These are phyloP conservation scores for Platyscelio sp. DNA, from an alignment of 2,888 invertebrate genomes.

Conservation along the genomic window DNA sequence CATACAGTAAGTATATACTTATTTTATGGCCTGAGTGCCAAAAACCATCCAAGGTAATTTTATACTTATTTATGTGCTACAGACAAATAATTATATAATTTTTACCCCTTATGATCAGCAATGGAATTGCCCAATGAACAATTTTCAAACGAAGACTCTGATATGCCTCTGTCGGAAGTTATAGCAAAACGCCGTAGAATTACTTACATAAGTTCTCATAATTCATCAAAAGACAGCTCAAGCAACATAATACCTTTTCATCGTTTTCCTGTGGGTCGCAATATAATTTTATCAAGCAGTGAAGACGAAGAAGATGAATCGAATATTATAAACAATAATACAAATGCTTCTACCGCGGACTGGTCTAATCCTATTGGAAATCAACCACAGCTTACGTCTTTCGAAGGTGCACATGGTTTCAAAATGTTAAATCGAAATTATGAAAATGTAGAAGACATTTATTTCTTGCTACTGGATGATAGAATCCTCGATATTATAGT, in stretches of 20 bases:
- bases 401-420: constrained; percentile 62
- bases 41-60: too few relatives aligned
- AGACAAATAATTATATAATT: constrained; percentile 44
- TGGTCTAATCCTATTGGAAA: constrained; percentile 55
- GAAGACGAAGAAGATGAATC: constrained; percentile 46
- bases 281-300: constrained; percentile 40
- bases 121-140: constrained; percentile 33
- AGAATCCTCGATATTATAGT: too few relatives aligned
- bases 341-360: constrained; percentile 45
- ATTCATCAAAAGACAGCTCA: constrained; percentile 36
- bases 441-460: constrained; percentile 62
- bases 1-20: constrained; percentile 10
- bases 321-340: constrained; percentile 37
- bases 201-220: constrained; percentile 9
- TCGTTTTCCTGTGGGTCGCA: constrained; percentile 16
- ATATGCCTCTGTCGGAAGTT: constrained; percentile 23
- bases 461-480: constrained; percentile 61
- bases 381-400: constrained; percentile 58
- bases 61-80: constrained; percentile 29
- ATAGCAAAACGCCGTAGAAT: constrained; percentile 30
- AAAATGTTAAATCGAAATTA: constrained; percentile 60
- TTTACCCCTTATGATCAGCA: constrained; percentile 42
- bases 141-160: constrained; percentile 37
- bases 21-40: too few relatives aligned
- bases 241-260: constrained; percentile 49